Conservation (phyloP, 35 echinoderm and acorn worm species). For the Amphiura filiformis region DNA sequence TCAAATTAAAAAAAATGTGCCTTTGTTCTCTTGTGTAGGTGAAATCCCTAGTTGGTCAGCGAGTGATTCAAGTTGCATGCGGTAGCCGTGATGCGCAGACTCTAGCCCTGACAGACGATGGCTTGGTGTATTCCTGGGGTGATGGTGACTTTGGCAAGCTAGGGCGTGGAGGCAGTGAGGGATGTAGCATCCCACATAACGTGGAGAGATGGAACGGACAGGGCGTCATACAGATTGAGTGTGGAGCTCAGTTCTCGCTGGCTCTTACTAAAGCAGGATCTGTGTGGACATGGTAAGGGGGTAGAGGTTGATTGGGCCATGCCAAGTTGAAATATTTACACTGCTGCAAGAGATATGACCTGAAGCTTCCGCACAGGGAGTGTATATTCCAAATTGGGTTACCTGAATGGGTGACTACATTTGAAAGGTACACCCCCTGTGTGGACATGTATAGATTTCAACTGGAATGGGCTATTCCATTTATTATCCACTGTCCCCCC, state of each 20-base stretch:
- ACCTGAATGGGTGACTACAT: too few relatives aligned
- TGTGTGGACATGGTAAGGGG: constrained; percentile 98
- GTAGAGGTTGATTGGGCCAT: too few relatives aligned
- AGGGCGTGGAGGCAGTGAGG: constrained; percentile 91
- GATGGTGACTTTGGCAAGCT: constrained; percentile 98
- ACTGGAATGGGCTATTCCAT: too few relatives aligned
- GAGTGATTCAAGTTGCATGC: constrained; percentile 76
- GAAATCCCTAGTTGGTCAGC: constrained; percentile 73
- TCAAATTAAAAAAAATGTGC: too few relatives aligned
- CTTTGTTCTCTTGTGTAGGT: constrained; percentile 49
- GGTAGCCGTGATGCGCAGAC: constrained; percentile 97
- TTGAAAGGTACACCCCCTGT: too few relatives aligned
- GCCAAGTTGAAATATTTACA: too few relatives aligned
- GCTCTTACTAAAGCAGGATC: constrained; percentile 78
- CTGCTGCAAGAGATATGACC: too few relatives aligned
- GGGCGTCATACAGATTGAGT: constrained; percentile 95
- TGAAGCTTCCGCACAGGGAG: too few relatives aligned
- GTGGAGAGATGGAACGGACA: constrained; percentile 90
- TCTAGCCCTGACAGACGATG: constrained; percentile 86
- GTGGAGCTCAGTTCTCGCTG: constrained; percentile 93
- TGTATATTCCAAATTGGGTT: too few relatives aligned
- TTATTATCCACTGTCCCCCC: too few relatives aligned
- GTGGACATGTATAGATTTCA: too few relatives aligned
- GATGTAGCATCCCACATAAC: constrained; percentile 85
- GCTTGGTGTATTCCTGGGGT: constrained; percentile 92